Percentiles rank a stretch among this genome's conserved stretches.
These are phyloP conservation scores for Watsonalla binaria DNA, from an alignment of 2,888 invertebrate species.

Conservation along the genomic window DNA sequence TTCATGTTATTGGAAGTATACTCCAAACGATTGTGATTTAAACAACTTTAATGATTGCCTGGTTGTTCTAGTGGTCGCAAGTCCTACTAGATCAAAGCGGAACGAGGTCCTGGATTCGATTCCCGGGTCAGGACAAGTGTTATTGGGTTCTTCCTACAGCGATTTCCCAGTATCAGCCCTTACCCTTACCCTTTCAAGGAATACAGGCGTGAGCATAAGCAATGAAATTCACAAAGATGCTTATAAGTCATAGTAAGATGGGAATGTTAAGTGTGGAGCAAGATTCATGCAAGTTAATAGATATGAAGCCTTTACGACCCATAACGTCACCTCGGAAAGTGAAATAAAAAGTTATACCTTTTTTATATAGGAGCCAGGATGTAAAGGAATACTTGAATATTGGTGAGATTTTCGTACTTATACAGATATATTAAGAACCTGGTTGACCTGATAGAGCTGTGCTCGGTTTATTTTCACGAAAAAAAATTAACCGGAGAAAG, in stretches of 20 bases:
- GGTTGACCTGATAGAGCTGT: too few species aligned
- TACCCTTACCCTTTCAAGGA: too few species aligned
- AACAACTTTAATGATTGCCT: too few species aligned
- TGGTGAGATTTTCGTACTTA: constrained; percentile 3
- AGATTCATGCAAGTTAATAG: constrained; percentile 56
- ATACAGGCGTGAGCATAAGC: neutral
- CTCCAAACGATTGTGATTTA: neutral
- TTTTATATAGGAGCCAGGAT: constrained; percentile 35
- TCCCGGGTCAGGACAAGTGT: too few species aligned
- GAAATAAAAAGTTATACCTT: constrained; percentile 53
- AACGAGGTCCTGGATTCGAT: too few species aligned
- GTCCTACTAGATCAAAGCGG: too few species aligned
- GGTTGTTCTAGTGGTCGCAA: too few species aligned
- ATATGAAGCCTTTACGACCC: constrained; percentile 56
- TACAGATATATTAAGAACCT: too few species aligned
- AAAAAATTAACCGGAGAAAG: too few species aligned
- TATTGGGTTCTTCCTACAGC: too few species aligned
- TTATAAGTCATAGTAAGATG: constrained; percentile 24
- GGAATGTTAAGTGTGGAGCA: constrained; percentile 34
- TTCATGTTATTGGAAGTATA: neutral
- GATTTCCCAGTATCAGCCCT: too few species aligned
- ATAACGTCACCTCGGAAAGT: constrained; percentile 53
- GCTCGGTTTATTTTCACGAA: too few species aligned
- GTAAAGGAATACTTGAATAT: constrained; percentile 30
- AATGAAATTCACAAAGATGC: constrained; percentile 4